phyloP scores from a whole-genome alignment of 2,888 invertebrate species.

The Prosopocoilus inquinatus region DNA sequence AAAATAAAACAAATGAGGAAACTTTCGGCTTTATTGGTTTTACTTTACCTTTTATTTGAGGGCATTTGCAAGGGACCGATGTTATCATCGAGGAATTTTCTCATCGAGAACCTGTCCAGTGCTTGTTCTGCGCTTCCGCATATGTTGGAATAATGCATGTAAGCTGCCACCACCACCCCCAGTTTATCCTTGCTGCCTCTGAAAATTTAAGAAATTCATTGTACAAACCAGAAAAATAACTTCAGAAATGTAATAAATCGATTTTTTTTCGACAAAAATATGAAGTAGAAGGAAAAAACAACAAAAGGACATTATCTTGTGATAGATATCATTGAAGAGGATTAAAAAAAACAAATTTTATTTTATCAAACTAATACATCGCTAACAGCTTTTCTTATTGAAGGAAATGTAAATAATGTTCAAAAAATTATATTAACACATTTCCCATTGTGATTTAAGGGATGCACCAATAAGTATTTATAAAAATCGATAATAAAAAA shows the following conservation, averaged over 20 bases:
- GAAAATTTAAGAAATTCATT: constrained; percentile 31
- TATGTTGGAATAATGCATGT: constrained; percentile 92
- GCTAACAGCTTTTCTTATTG: no score
- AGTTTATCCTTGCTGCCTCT: constrained; percentile 83
- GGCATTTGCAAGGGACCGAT: constrained; percentile 69
- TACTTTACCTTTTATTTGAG: constrained; percentile 67
- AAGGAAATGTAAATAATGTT: no score
- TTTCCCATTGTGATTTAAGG: no score
- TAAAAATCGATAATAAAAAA: no score
- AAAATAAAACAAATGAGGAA: neutral
- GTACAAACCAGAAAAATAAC: neutral
- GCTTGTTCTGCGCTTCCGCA: constrained; percentile 83
- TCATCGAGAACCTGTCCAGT: constrained; percentile 90
- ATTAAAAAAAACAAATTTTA: no score
- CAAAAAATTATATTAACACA: no score
- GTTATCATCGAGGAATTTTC: constrained; percentile 82
- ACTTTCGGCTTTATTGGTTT: neutral
- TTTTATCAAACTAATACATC: no score
- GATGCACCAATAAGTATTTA: no score
- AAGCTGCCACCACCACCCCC: constrained; percentile 86
- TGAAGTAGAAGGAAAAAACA: neutral
- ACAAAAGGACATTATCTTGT: no score
- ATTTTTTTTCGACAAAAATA: no score
- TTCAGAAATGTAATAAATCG: neutral
- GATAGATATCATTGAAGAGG: no score